A percentile compares a stretch with the other conserved stretches of the same genome.
These are phyloP conservation scores for Gymnosoma rotundatum DNA, from an alignment of 2,888 invertebrate species.

Conservation along the genomic window DNA sequence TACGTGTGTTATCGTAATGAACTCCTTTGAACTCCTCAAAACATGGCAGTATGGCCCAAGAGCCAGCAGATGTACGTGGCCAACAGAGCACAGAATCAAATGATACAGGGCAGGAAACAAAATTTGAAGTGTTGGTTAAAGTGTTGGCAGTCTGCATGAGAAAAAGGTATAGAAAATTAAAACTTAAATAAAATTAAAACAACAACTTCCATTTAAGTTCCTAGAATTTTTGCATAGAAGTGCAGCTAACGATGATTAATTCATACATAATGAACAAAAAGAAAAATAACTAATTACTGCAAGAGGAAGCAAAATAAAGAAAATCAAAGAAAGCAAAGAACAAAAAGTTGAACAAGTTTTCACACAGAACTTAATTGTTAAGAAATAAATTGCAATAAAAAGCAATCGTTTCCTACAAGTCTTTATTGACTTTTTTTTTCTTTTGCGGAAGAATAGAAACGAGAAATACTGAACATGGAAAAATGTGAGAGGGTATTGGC, in stretches of 20 bases:
- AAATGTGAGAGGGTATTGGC: background rate
- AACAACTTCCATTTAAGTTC: slow-evolving; percentile 5
- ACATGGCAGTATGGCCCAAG: slow-evolving; percentile 88
- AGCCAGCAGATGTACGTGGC: slow-evolving; percentile 89
- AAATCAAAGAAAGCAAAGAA: no score
- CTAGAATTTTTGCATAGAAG: background rate
- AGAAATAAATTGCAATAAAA: slow-evolving; percentile 32
- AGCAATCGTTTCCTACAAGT: no score
- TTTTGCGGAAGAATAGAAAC: background rate
- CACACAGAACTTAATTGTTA: slow-evolving; percentile 32
- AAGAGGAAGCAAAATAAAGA: background rate
- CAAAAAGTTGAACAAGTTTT: slow-evolving; percentile 3
- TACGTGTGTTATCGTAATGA: slow-evolving; percentile 91
- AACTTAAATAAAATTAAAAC: slow-evolving; percentile 3
- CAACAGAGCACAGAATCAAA: slow-evolving; percentile 92
- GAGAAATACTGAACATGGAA: background rate
- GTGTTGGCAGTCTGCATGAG: slow-evolving; percentile 39
- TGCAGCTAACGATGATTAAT: slow-evolving; percentile 36
- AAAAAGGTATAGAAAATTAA: slow-evolving; percentile 23
- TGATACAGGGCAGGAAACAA: slow-evolving; percentile 84
- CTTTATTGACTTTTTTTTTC: no score
- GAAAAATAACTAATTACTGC: background rate
- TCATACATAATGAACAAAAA: background rate
- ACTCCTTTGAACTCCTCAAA: slow-evolving; percentile 90
- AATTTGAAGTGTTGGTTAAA: slow-evolving; percentile 23